Percentiles rank a stretch among this genome's conserved stretches.
Conservation (phyloP, 2,888 invertebrate genomes). For the Sipha maydis region DNA sequence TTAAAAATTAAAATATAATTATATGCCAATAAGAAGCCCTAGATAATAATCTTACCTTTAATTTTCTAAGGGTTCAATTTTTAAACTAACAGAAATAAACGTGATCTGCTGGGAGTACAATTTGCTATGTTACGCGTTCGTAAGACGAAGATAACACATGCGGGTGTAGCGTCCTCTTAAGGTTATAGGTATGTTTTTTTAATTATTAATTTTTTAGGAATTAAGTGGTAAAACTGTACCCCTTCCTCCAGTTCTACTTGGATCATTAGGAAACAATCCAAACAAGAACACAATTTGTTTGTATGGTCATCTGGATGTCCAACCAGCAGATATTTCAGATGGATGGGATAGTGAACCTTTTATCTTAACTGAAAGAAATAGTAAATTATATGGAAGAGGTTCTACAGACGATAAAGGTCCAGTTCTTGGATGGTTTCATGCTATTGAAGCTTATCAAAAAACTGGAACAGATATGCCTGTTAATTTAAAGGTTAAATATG, state of each 20-base stretch:
- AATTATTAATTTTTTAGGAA: slow-evolving; percentile 66
- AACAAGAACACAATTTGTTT: slow-evolving; percentile 92
- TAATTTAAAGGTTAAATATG: slow-evolving; percentile 71
- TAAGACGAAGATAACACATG: no score
- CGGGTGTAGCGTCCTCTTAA: no score
- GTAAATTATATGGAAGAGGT: slow-evolving; percentile 90
- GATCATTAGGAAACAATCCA: slow-evolving; percentile 80
- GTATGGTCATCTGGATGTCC: slow-evolving; percentile 98
- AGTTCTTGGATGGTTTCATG: slow-evolving; percentile 95
- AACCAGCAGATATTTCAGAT: slow-evolving; percentile 91
- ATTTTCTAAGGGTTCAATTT: no score
- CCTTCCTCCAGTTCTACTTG: slow-evolving; percentile 87
- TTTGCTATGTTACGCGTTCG: no score
- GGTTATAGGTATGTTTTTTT: no score
- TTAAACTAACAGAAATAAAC: no score
- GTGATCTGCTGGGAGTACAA: no score
- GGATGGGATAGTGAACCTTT: slow-evolving; percentile 98
- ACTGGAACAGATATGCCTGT: slow-evolving; percentile 74
- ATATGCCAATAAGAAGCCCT: no score
- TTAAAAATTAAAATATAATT: no score
- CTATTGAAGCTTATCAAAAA: slow-evolving; percentile 86
- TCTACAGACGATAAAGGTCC: slow-evolving; percentile 95
- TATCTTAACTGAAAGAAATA: slow-evolving; percentile 85
- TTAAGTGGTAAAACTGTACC: slow-evolving; percentile 79
- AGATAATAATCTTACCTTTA: no score